These are phyloP conservation scores for Drosophila takahashii DNA, from an alignment of 1,140 invertebrate genomes.

Conservation along the genomic window DNA sequence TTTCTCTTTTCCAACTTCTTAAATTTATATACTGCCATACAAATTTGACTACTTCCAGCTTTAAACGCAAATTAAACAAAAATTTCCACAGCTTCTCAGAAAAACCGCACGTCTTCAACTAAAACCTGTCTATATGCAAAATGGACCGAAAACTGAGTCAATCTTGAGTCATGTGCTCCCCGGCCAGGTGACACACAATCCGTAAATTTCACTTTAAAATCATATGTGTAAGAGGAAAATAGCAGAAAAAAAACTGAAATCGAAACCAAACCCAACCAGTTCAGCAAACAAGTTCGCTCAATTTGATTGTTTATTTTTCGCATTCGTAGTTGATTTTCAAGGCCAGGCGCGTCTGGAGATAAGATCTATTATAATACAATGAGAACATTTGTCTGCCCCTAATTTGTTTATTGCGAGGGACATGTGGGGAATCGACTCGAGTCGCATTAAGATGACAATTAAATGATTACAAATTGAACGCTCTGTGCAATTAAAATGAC, in stretches of 20 bases:
- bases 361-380: conserved; percentile 60
- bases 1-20: too few relatives aligned
- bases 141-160: conserved; percentile 33
- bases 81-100: conserved; percentile 36
- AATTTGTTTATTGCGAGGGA: conserved; percentile 37
- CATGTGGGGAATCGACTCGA: conserved; percentile 33
- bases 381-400: conserved; percentile 55
- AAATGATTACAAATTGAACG: conserved; percentile 75
- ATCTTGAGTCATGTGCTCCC: conserved; percentile 32
- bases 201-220: conserved; percentile 56
- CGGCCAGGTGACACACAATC: conserved; percentile 50
- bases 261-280: conserved; percentile 36
- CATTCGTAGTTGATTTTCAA: conserved; percentile 58
- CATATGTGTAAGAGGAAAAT: conserved; percentile 18
- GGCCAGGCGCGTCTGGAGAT: conserved; percentile 48
- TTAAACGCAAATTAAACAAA: conserved; percentile 3
- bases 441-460: conserved; percentile 72
- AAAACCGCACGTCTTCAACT: conserved; percentile 14
- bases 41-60: too few relatives aligned
- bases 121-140: conserved; percentile 36
- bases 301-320: conserved; percentile 41
- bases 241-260: conserved; percentile 19
- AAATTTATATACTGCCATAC: too few relatives aligned
- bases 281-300: conserved; percentile 44
- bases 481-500: conserved; percentile 65